Conservation (phyloP, 1,140 invertebrate genomes). For the Scaptomyza hsui region DNA sequence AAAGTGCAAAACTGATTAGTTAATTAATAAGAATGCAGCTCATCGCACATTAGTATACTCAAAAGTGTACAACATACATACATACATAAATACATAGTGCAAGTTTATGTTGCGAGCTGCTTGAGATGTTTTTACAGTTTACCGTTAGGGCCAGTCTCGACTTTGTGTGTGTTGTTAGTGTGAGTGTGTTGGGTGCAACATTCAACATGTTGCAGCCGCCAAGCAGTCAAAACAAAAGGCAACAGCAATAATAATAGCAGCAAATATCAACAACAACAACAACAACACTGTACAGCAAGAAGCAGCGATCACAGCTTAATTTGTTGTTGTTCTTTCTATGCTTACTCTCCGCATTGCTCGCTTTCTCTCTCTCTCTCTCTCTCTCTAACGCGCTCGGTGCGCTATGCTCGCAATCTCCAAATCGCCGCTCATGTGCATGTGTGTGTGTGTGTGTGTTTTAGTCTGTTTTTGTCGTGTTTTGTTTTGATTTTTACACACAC, state of each 20-base stretch:
- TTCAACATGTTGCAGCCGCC: slow-evolving; percentile 47
- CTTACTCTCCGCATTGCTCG: slow-evolving; percentile 9
- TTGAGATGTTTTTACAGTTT: slow-evolving; percentile 41
- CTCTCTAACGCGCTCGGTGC: neutral
- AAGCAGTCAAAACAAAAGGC: slow-evolving; percentile 35
- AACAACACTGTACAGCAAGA: slow-evolving; percentile 29
- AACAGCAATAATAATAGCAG: slow-evolving; percentile 18
- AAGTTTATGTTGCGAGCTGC: slow-evolving; percentile 31
- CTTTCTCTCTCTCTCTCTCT: slow-evolving; percentile 23
- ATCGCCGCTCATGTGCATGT: neutral
- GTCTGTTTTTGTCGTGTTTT: slow-evolving; percentile 47
- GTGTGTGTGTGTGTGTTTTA: slow-evolving; percentile 14
- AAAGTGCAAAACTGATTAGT: slow-evolving; percentile 28
- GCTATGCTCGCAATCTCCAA: neutral
- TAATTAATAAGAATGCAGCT: slow-evolving; percentile 24
- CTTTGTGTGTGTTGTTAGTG: slow-evolving; percentile 3
- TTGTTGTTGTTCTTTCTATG: slow-evolving; percentile 42
- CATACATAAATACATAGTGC: slow-evolving; percentile 17
- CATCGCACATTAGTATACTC: neutral
- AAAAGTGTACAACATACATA: slow-evolving; percentile 5
- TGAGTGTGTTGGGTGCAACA: slow-evolving; percentile 36
- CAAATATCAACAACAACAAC: slow-evolving; percentile 16
- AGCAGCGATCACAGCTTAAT: slow-evolving; percentile 33
- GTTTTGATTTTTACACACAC: slow-evolving; percentile 55
- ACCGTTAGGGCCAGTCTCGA: slow-evolving; percentile 43